Percentiles rank a stretch among this genome's conserved stretches.
Conservation (phyloP, 1,140 invertebrate genomes). For the Phymastichus coffea region DNA sequence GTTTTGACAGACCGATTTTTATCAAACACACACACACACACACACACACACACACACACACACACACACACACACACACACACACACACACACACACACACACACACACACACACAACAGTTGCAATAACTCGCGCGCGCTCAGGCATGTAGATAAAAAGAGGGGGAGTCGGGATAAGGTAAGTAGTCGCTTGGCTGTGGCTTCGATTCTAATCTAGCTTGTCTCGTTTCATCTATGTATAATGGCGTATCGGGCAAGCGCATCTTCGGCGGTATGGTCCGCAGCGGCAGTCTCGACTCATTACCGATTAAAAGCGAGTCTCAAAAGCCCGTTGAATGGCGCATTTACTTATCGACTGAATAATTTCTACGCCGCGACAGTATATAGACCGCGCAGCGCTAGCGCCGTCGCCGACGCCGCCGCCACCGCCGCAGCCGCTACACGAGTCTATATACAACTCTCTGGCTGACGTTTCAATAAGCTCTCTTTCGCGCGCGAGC, state of each 20-base stretch:
- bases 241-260: slow-evolving; percentile 7
- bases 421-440: background rate
- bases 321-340: slow-evolving; percentile 9
- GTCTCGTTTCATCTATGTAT: slow-evolving; percentile 14
- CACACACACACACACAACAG: too few relatives aligned
- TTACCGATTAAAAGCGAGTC: slow-evolving; percentile 25
- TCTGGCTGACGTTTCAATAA: slow-evolving; percentile 29
- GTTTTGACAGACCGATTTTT: slow-evolving; percentile 8
- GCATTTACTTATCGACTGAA: background rate
- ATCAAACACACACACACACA: too few relatives aligned
- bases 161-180: background rate
- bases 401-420: background rate
- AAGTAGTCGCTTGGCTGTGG: background rate
- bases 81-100: too few relatives aligned
- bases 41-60: background rate
- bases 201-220: slow-evolving; percentile 19
- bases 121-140: too few relatives aligned
- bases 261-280: too few relatives aligned
- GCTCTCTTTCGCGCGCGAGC: background rate
- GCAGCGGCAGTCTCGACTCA: slow-evolving; percentile 1
- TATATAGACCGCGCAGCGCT: too few relatives aligned
- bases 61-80: too few relatives aligned
- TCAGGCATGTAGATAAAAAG: too few relatives aligned
- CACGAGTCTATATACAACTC: background rate
- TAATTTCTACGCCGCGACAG: too few relatives aligned